Percentiles rank a stretch among this genome's conserved stretches.
phyloP scores from a whole-genome alignment of 2,113 vertebrate genomes.

The Bufo bufo region DNA sequence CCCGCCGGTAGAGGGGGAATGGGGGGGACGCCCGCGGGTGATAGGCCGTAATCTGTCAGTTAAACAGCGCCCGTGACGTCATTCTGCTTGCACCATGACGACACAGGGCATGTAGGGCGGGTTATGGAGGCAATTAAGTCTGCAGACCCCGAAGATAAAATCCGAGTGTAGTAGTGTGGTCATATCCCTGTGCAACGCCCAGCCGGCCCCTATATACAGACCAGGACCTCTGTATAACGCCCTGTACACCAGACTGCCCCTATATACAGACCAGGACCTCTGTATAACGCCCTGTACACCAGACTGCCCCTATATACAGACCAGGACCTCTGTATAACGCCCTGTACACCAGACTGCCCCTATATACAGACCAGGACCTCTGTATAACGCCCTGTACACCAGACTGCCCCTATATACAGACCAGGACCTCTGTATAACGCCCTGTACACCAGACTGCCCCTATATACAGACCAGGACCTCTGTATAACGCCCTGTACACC shows the following conservation, averaged over 20 bases:
- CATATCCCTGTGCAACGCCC: neutral
- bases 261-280: neutral
- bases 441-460: too few species aligned
- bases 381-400: neutral
- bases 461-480: neutral
- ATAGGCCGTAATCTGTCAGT: neutral
- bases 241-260: neutral
- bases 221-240: neutral
- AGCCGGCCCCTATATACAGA: neutral
- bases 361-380: neutral
- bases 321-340: neutral
- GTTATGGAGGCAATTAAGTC: neutral
- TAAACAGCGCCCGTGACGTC: conserved; percentile 9
- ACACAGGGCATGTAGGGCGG: neutral
- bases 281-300: conserved; percentile 6
- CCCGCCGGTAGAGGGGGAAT: neutral
- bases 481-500: neutral
- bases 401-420: neutral
- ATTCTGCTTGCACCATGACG: conserved; percentile 1
- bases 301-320: neutral
- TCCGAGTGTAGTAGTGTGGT: neutral
- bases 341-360: neutral
- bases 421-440: neutral
- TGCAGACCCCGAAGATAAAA: neutral
- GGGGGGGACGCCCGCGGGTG: neutral